These are phyloP conservation scores for Cirrhinus mrigala DNA, from an alignment of 2,797 vertebrate genomes.

Conservation along the genomic window DNA sequence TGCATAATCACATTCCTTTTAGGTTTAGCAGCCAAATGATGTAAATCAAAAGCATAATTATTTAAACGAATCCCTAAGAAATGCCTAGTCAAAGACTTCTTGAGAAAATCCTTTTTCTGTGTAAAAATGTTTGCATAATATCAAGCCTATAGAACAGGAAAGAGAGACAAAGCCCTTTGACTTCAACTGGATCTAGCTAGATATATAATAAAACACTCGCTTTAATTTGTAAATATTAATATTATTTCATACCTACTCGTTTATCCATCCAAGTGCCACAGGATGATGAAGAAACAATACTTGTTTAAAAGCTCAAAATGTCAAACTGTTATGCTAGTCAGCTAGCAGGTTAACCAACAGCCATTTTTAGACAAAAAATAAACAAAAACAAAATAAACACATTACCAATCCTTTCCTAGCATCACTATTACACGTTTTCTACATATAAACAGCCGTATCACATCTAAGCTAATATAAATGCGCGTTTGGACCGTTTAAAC, in stretches of 20 bases:
- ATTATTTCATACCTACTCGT: background rate
- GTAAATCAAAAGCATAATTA: background rate
- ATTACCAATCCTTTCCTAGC: background rate
- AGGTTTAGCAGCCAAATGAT: background rate
- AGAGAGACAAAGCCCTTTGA: conserved; percentile 36
- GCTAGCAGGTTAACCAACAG: conserved; percentile 24
- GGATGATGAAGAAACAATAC: background rate
- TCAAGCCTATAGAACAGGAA: background rate
- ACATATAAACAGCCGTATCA: background rate
- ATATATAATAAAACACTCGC: background rate
- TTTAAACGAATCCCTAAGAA: background rate
- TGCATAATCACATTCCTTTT: background rate
- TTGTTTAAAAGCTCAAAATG: background rate
- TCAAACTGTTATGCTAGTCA: conserved; percentile 27
- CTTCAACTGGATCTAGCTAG: background rate
- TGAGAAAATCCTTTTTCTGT: background rate
- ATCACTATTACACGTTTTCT: background rate
- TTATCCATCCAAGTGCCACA: background rate
- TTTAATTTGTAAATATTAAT: background rate
- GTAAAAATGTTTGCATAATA: background rate
- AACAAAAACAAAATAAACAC: background rate
- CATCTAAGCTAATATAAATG: background rate
- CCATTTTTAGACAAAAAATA: background rate
- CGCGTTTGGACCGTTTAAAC: background rate
- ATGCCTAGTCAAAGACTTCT: background rate